Conservation (phyloP, 2,797 vertebrate genomes). For the Galaxias olidus region DNA sequence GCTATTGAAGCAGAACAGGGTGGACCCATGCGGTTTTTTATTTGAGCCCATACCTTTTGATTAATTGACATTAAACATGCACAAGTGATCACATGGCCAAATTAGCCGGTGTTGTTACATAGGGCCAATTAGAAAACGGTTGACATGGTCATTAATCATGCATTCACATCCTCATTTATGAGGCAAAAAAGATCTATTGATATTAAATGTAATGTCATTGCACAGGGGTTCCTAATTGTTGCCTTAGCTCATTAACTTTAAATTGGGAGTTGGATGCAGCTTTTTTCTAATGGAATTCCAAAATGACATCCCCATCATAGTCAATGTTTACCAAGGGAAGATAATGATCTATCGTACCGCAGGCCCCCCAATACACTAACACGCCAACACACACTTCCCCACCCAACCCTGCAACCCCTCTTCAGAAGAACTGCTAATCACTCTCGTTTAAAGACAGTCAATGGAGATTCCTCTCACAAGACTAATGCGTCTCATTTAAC, state of each 20-base stretch:
- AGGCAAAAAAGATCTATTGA: constrained; percentile 28
- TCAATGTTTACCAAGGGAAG: constrained; percentile 27
- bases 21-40: neutral
- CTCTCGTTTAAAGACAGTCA: constrained; percentile 40
- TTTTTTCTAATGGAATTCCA: neutral
- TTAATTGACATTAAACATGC: constrained; percentile 11
- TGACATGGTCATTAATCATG: constrained; percentile 7
- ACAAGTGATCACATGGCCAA: neutral
- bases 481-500: constrained; percentile 54
- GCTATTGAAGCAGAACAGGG: neutral
- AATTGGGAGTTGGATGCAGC: neutral
- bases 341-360: constrained; percentile 32
- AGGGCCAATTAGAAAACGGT: neutral
- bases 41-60: neutral
- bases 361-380: constrained; percentile 26
- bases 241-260: constrained; percentile 3
- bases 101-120: no score
- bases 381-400: neutral
- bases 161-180: neutral
- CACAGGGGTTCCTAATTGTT: neutral
- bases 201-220: constrained; percentile 36
- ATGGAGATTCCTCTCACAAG: constrained; percentile 44
- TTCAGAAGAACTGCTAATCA: constrained; percentile 47
- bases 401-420: neutral
- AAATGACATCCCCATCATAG: constrained; percentile 26